Conservation (phyloP, 2,797 vertebrate genomes). For the Centroberyx gerrardi region DNA sequence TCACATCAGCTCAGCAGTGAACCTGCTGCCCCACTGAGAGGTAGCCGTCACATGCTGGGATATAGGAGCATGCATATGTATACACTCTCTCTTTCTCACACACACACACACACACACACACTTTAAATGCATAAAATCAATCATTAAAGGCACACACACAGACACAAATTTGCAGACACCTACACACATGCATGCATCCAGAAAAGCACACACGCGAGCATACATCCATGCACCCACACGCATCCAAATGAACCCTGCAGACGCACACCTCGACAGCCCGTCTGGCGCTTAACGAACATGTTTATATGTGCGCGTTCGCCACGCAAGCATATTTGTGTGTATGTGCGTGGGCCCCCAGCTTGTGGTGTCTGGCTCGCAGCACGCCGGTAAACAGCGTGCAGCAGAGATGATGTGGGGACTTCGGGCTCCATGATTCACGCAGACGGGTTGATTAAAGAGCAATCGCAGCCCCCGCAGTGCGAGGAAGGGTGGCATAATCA, state of each 20-base stretch:
- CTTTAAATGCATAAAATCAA: conserved; percentile 44
- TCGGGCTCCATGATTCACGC: conserved; percentile 68
- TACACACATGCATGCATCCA: conserved; percentile 14
- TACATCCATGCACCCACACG: conserved; percentile 13
- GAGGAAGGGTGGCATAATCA: conserved; percentile 73
- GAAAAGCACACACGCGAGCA: conserved; percentile 6
- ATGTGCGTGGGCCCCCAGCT: conserved; percentile 48
- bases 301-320: conserved; percentile 33
- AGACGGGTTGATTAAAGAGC: conserved; percentile 81
- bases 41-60: conserved; percentile 41
- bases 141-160: not conserved
- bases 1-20: conserved; percentile 61
- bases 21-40: conserved; percentile 58
- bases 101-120: not conserved
- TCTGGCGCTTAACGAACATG: conserved; percentile 25
- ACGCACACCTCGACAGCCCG: conserved; percentile 33
- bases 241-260: not conserved
- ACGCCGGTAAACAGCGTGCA: conserved; percentile 69
- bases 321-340: conserved; percentile 35
- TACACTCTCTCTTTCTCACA: conserved; percentile 10
- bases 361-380: conserved; percentile 71
- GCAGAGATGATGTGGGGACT: conserved; percentile 64
- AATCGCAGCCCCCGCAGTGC: conserved; percentile 69
- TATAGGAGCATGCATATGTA: conserved; percentile 42
- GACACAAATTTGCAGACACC: not conserved